These are phyloP conservation scores for Anas capensis DNA, from an alignment of 2,797 vertebrate species.

Conservation along the genomic window DNA sequence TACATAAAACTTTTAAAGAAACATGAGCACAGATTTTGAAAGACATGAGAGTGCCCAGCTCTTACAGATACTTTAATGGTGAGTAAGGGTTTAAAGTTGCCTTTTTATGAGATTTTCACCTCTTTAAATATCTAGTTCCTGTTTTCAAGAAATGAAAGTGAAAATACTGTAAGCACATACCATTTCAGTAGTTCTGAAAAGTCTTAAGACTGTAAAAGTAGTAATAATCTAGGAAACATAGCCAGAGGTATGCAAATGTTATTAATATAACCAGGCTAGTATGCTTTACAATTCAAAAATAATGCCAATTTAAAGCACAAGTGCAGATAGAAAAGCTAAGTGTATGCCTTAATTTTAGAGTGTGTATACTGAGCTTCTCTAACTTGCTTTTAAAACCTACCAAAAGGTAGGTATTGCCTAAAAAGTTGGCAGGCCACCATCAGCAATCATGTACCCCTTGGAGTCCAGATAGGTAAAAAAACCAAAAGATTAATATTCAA, in stretches of 20 bases:
- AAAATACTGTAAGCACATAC: neutral
- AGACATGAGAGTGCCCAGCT: neutral
- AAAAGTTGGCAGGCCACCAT: neutral
- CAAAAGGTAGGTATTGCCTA: neutral
- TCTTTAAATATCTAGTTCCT: neutral
- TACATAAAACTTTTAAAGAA: neutral
- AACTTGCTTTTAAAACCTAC: neutral
- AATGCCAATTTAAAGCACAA: neutral
- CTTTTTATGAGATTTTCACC: neutral
- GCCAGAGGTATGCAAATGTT: neutral
- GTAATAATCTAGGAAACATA: neutral
- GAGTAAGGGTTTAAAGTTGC: neutral
- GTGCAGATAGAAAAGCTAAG: neutral
- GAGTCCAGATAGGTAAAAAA: neutral
- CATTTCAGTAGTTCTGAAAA: neutral
- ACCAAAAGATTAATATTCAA: neutral
- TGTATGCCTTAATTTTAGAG: neutral
- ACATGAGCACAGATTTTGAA: neutral
- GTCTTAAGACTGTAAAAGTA: neutral
- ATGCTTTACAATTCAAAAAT: neutral
- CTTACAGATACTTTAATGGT: neutral
- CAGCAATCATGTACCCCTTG: neutral
- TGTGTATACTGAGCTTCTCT: neutral
- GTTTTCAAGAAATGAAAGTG: constrained; percentile 20
- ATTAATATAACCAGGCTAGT: neutral